These are phyloP conservation scores for Hippoglossus stenolepis DNA, from an alignment of 2,113 vertebrate species.

Conservation along the genomic window DNA sequence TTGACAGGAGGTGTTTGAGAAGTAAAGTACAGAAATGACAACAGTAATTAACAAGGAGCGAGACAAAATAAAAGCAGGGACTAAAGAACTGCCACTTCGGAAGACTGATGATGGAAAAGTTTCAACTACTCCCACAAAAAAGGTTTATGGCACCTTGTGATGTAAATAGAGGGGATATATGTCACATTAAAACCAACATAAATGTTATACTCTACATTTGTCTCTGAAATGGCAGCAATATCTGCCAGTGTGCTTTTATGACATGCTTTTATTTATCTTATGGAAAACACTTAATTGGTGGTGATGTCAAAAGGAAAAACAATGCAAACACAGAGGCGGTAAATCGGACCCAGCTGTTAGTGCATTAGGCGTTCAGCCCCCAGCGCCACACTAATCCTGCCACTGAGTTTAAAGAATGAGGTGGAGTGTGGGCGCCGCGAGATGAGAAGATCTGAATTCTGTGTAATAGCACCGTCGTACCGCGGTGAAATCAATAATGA, in stretches of 20 bases:
- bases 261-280: conserved; percentile 12
- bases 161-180: conserved; percentile 15
- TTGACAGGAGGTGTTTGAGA: conserved; percentile 21
- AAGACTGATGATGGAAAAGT: conserved; percentile 3
- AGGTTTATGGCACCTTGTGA: conserved; percentile 16
- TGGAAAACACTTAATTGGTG: conserved; percentile 13
- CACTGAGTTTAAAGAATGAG: conserved; percentile 47
- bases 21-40: conserved; percentile 8
- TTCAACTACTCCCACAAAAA: not conserved
- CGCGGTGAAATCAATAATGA: conserved; percentile 77
- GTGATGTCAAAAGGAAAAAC: conserved; percentile 13
- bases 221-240: not conserved
- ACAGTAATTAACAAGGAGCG: conserved; percentile 5
- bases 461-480: conserved; percentile 63
- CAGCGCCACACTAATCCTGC: conserved; percentile 43
- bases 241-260: conserved; percentile 15
- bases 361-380: conserved; percentile 45
- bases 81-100: conserved; percentile 6
- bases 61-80: not conserved
- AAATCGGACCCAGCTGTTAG: conserved; percentile 45
- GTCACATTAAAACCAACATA: conserved; percentile 36
- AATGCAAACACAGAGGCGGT: conserved; percentile 35
- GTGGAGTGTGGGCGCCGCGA: conserved; percentile 19
- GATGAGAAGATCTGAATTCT: conserved; percentile 48
- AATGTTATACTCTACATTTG: conserved; percentile 26